Percentiles rank a stretch among this genome's conserved stretches.
These are phyloP conservation scores for Hemichromis elongatus DNA, from an alignment of 2,113 vertebrate genomes.

Conservation along the genomic window DNA sequence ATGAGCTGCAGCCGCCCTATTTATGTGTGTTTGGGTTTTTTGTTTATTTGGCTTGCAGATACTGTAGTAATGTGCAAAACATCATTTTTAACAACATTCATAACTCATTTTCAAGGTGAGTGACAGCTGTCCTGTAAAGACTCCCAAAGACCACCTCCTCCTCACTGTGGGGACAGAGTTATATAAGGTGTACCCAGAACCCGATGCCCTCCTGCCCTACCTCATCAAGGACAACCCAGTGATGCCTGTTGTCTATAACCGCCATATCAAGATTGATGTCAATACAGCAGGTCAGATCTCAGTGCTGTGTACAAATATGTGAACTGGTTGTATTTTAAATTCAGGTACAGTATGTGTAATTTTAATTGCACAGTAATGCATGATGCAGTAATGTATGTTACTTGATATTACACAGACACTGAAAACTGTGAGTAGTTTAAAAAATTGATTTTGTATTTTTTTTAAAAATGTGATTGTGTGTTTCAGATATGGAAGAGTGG, in stretches of 20 bases:
- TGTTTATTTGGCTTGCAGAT: neutral
- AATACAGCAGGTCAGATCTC: slow-evolving; percentile 55
- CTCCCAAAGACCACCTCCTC: slow-evolving; percentile 77
- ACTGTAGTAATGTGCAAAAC: neutral
- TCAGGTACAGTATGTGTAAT: neutral
- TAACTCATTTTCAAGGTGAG: slow-evolving; percentile 54
- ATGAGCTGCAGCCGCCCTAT: too few relatives aligned
- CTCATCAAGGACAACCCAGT: slow-evolving; percentile 60
- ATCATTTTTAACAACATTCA: neutral
- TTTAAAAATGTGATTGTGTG: neutral
- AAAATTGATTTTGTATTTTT: neutral
- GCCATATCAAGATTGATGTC: slow-evolving; percentile 42
- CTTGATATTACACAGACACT: neutral
- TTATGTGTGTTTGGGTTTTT: neutral
- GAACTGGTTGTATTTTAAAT: neutral
- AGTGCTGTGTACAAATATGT: neutral
- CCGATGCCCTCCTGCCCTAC: slow-evolving; percentile 68
- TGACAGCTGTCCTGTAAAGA: slow-evolving; percentile 64
- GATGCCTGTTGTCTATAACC: slow-evolving; percentile 54
- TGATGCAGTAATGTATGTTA: neutral
- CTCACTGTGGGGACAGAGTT: slow-evolving; percentile 73
- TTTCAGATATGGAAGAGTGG: slow-evolving; percentile 65
- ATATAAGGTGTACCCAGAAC: slow-evolving; percentile 63
- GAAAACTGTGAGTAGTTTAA: neutral
- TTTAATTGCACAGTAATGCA: neutral